Percentiles rank a stretch among this genome's conserved stretches.
Evolutionary conservation across 2,113 vertebrate species (phyloP).

Genomic region (Buteo buteo): DNA sequence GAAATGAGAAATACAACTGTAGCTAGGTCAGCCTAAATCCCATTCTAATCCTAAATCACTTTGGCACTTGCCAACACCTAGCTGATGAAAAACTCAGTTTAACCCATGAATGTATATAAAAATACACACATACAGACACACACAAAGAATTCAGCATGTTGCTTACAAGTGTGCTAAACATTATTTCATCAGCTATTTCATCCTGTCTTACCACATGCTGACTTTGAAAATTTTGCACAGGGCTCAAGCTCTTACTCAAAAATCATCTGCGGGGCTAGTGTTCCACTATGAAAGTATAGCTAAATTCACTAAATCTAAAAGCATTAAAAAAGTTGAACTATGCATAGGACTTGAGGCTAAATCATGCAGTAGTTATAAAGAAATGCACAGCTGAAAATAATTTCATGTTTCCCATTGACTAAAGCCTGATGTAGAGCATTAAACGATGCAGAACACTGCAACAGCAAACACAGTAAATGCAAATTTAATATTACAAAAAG

Average conservation of each 20-base stretch:
- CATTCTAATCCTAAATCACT: neutral
- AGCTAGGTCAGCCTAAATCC: neutral
- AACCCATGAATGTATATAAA: neutral
- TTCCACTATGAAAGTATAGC: neutral
- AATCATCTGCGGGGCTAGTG: neutral
- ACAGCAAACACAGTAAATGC: neutral
- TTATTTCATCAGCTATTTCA: neutral
- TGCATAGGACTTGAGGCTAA: neutral
- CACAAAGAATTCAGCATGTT: neutral
- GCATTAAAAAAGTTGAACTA: neutral
- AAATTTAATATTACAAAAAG: neutral
- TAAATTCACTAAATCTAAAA: neutral
- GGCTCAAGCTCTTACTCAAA: neutral
- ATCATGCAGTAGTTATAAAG: neutral
- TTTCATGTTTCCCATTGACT: neutral
- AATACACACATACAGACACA: neutral
- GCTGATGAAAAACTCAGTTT: slow-evolving; percentile 1
- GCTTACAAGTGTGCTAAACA: neutral
- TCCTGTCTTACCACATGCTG: neutral
- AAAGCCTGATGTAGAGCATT: neutral
- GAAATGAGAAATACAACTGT: slow-evolving; percentile 9
- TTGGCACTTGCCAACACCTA: neutral
- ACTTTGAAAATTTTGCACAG: neutral
- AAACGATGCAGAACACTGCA: neutral
- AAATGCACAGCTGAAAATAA: neutral